phyloP scores from a whole-genome alignment of 2,797 vertebrate genomes.

The Melanotaenia maccullochi region DNA sequence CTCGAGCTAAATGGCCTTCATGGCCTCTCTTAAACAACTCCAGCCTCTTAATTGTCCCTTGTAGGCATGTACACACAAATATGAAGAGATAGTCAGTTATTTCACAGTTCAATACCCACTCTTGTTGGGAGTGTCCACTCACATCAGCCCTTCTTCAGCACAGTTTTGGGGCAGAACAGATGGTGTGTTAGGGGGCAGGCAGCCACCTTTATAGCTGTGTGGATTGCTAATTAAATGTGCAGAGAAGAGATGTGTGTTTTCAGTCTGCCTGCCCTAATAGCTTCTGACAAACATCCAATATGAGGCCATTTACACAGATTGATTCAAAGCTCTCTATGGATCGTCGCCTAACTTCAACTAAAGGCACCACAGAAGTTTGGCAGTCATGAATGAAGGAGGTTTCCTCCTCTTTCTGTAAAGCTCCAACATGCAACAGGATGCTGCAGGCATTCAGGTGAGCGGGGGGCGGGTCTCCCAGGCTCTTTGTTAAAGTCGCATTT shows the following conservation, averaged over 20 bases:
- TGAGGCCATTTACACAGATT: slow-evolving; percentile 34
- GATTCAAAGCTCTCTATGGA: slow-evolving; percentile 31
- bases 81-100: slow-evolving; percentile 24
- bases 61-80: background rate
- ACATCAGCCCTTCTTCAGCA: slow-evolving; percentile 14
- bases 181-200: slow-evolving; percentile 30
- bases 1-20: slow-evolving; percentile 43
- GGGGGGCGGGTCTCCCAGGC: slow-evolving; percentile 16
- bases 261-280: slow-evolving; percentile 23
- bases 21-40: slow-evolving; percentile 26
- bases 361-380: slow-evolving; percentile 15
- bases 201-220: slow-evolving; percentile 52
- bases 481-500: slow-evolving; percentile 35
- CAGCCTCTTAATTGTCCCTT: slow-evolving; percentile 9
- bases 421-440: slow-evolving; percentile 2
- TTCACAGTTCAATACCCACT: slow-evolving; percentile 6
- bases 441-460: slow-evolving; percentile 14
- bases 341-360: slow-evolving; percentile 15
- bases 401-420: background rate
- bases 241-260: slow-evolving; percentile 38
- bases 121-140: slow-evolving; percentile 39
- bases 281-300: slow-evolving; percentile 46
- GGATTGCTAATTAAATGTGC: slow-evolving; percentile 57
- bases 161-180: slow-evolving; percentile 42
- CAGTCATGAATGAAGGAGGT: background rate